Evolutionary conservation across 2,888 invertebrate species (phyloP).

Genomic region (Epsilonema sp.): DNA sequence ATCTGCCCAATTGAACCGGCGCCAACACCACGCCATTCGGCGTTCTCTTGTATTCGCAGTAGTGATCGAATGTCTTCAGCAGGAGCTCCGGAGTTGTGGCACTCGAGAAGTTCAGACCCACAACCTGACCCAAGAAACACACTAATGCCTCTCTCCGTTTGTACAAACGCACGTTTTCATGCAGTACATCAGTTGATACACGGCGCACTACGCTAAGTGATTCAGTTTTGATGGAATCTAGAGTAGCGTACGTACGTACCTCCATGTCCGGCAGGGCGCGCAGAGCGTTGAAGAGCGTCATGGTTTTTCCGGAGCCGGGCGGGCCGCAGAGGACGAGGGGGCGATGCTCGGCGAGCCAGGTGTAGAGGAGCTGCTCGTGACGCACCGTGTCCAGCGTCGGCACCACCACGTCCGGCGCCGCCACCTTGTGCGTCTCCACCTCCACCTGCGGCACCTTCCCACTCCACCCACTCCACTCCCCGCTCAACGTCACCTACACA

Average conservation of each 20-base stretch:
- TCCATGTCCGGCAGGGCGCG: conserved; percentile 96
- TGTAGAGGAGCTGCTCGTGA: conserved; percentile 86
- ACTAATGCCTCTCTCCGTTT: too few species aligned
- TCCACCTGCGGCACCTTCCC: conserved; percentile 95
- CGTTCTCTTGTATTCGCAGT: conserved; percentile 88
- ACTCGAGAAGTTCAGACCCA: conserved; percentile 95
- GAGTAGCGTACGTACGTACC: too few species aligned
- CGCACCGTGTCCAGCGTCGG: conserved; percentile 96
- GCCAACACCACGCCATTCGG: conserved; percentile 90
- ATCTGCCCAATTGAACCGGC: conserved; percentile 58
- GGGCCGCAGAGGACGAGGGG: conserved; percentile 58
- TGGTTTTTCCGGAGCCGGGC: conserved; percentile 46
- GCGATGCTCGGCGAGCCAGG: conserved; percentile 97
- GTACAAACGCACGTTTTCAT: too few species aligned
- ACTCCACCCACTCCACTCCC: conserved; percentile 95
- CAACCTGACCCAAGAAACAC: too few species aligned
- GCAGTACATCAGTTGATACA: too few species aligned
- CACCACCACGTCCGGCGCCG: conserved; percentile 91
- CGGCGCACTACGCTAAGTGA: too few species aligned
- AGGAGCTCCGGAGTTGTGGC: conserved; percentile 94
- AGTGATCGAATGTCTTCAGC: conserved; percentile 96
- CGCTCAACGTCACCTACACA: conserved; percentile 48
- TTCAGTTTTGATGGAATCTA: too few species aligned
- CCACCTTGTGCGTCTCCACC: conserved; percentile 92
- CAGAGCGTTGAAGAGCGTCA: conserved; percentile 96